Conservation (phyloP, 92 coral and sea anemone genomes). For the Palythoa grandis region DNA sequence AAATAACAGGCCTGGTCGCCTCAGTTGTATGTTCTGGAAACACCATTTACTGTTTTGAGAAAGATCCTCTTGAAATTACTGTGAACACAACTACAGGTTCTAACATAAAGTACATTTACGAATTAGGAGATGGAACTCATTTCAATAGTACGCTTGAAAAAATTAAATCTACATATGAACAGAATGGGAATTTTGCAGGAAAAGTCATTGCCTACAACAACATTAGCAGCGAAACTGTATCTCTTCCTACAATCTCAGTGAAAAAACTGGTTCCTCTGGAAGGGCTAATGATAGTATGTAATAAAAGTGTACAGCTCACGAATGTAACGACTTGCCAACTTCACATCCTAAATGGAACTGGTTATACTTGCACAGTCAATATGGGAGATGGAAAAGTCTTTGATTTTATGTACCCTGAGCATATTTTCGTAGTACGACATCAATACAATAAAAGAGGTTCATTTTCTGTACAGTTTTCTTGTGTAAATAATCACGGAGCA, state of each 20-base stretch:
- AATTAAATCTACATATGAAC: background rate
- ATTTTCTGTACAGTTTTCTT: constrained; percentile 10
- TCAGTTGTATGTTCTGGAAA: constrained; percentile 12
- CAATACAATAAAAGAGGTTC: constrained; percentile 1
- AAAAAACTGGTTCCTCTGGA: constrained; percentile 1
- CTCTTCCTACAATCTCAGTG: constrained; percentile 3
- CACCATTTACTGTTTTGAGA: constrained; percentile 23
- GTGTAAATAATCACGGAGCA: background rate
- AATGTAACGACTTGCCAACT: constrained; percentile 21
- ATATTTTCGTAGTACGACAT: background rate
- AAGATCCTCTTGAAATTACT: constrained; percentile 8
- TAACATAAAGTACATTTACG: background rate
- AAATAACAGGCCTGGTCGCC: constrained; percentile 1
- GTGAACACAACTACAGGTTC: background rate
- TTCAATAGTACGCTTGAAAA: background rate
- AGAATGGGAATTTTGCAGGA: constrained; percentile 14
- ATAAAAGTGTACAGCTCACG: constrained; percentile 21
- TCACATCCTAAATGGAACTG: constrained; percentile 7
- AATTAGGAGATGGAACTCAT: constrained; percentile 17
- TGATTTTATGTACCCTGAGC: background rate
- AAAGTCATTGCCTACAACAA: constrained; percentile 34
- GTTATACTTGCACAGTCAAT: constrained; percentile 4
- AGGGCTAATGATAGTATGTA: constrained; percentile 1
- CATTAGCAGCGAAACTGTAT: background rate
- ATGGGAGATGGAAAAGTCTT: constrained; percentile 18